A percentile compares a stretch with the other conserved stretches of the same genome.
These are phyloP conservation scores for Temnothorax nylanderi DNA, from an alignment of 1,140 invertebrate genomes.

Conservation along the genomic window DNA sequence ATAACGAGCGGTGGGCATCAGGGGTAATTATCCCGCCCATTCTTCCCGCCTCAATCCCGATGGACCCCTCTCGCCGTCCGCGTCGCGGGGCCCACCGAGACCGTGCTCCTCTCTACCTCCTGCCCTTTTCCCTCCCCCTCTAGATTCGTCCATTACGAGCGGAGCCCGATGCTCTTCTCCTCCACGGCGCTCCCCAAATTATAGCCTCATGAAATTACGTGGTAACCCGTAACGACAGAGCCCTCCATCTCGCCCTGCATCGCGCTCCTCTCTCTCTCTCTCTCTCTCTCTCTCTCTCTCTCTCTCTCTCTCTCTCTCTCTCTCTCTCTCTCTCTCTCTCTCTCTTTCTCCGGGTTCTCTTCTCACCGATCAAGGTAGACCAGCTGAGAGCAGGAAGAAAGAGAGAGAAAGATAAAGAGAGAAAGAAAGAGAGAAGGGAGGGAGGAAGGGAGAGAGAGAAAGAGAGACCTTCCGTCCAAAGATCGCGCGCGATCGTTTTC, in stretches of 20 bases:
- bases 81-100: slow-evolving; percentile 13
- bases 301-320: too few relatives aligned
- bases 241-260: slow-evolving; percentile 39
- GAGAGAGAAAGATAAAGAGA: background rate
- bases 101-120: slow-evolving; percentile 43
- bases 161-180: slow-evolving; percentile 69
- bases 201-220: slow-evolving; percentile 84
- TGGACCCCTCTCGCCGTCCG: slow-evolving; percentile 49
- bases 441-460: background rate
- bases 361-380: slow-evolving; percentile 59
- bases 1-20: slow-evolving; percentile 83
- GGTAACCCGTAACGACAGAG: slow-evolving; percentile 79
- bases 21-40: slow-evolving; percentile 85
- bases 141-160: slow-evolving; percentile 77
- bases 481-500: slow-evolving; percentile 22
- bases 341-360: slow-evolving; percentile 5
- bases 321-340: background rate
- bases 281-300: background rate
- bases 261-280: background rate
- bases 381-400: slow-evolving; percentile 10
- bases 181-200: slow-evolving; percentile 80
- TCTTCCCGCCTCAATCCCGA: slow-evolving; percentile 82
- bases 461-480: background rate
- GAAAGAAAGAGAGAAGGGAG: background rate
- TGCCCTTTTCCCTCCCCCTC: slow-evolving; percentile 54